Conservation (phyloP, 2,797 vertebrate genomes). For the Geotrypetes seraphini region DNA sequence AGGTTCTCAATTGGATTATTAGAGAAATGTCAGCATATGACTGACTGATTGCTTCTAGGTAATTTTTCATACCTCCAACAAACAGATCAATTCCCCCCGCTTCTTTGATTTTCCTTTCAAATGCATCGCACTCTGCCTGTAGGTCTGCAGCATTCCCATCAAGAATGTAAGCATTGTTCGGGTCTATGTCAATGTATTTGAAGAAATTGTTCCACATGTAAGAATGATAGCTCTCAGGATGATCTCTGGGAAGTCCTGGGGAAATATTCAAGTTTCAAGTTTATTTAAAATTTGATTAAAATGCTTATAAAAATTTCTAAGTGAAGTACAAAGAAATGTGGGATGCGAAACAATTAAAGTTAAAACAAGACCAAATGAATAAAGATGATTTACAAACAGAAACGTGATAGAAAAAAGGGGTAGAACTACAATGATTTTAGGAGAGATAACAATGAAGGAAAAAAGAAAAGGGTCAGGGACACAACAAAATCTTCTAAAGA, state of each 20-base stretch:
- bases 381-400: too few relatives aligned
- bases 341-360: too few relatives aligned
- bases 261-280: constrained; percentile 9
- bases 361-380: too few relatives aligned
- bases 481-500: too few relatives aligned
- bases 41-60: not conserved
- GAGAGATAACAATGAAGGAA: too few relatives aligned
- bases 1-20: too few relatives aligned
- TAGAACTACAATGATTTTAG: too few relatives aligned
- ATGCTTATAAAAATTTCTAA: too few relatives aligned
- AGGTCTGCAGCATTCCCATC: constrained; percentile 63
- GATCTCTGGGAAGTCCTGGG: constrained; percentile 63
- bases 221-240: constrained; percentile 70
- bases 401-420: too few relatives aligned
- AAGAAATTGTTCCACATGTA: constrained; percentile 78
- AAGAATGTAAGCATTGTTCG: constrained; percentile 64
- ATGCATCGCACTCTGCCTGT: constrained; percentile 62
- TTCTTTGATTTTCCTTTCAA: constrained; percentile 67
- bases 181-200: constrained; percentile 69
- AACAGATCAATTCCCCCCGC: constrained; percentile 69
- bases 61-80: constrained; percentile 56
- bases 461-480: too few relatives aligned
- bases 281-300: too few relatives aligned
- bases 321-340: too few relatives aligned
- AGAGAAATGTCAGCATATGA: not conserved